Base-by-base conservation (phyloP, 1,140 invertebrate species). In the Trichomalopsis sarcophagae region DNA sequence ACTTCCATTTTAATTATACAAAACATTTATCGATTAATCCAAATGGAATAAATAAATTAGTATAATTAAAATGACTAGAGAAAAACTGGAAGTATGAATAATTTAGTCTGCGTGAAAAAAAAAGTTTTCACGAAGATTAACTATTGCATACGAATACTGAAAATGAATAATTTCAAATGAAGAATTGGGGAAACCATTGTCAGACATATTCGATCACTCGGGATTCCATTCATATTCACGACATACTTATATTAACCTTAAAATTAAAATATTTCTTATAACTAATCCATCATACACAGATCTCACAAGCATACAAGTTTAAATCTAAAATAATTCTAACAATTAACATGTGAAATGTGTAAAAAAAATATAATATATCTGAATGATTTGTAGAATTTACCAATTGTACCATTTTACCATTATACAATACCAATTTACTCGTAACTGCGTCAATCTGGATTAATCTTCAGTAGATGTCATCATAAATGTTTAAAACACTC, bases 251-350 rank as follows among this genome's bases (percentile, higher is more conserved):
- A 36, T 13, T 2, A 73, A 73, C 76, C n/a, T 76, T 44, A 44
- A 47, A 47, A 76, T 10, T 62, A 62, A 55, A 78, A 74, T 33
- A 50, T 62, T 79, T 36, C 80, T 73, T 74, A 82, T 1, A 66
- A 23, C 27, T 79, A 79, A 68, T 3, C 6, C 47, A 82, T 9
- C 68, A 82, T n/a, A 73, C 69, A 14, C 10, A 27, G 71, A 9
- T 68, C 14, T 66, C 75, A 84, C 76, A 77, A 55, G 21, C 78
- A 81, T 47, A 84, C 84, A 74, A 30, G 55, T 44, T 79, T 79
- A 84, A 73, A 71, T 71, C 3, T 71, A 30, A 27, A 33, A 7
- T 69, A 75, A 75, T 30, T 23, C 44, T 81, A 50, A 80, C 21
- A 80, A 30, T 17, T 62, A 82, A 44, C 21, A 71, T 47, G 40